Conservation (phyloP, 2,797 vertebrate genomes). For the Chromis chromis region DNA sequence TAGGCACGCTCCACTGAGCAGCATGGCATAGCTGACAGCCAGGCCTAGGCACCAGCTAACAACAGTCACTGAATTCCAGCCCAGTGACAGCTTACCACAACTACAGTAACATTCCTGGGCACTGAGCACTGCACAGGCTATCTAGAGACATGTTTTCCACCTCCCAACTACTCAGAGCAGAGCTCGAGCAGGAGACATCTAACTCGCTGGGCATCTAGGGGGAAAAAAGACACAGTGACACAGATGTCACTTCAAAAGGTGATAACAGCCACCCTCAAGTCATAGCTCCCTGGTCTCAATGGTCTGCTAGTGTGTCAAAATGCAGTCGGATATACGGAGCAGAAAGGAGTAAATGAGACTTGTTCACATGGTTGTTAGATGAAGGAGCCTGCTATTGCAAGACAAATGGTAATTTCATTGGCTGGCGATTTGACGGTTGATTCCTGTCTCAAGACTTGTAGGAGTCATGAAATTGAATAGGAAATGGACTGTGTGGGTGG, state of each 20-base stretch:
- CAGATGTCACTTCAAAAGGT: slow-evolving; percentile 69
- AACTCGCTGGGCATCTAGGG: slow-evolving; percentile 62
- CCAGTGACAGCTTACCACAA: slow-evolving; percentile 80
- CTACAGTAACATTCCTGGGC: slow-evolving; percentile 81
- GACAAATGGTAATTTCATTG: slow-evolving; percentile 63
- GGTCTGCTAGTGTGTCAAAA: slow-evolving; percentile 57
- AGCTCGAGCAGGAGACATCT: slow-evolving; percentile 49
- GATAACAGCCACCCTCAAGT: slow-evolving; percentile 69
- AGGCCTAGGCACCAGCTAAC: slow-evolving; percentile 77
- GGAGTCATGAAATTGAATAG: slow-evolving; percentile 64
- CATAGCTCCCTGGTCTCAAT: slow-evolving; percentile 48
- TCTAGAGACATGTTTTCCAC: slow-evolving; percentile 71
- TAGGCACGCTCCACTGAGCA: slow-evolving; percentile 77
- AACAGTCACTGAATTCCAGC: slow-evolving; percentile 79
- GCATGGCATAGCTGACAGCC: slow-evolving; percentile 83
- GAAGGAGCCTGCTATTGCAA: slow-evolving; percentile 43
- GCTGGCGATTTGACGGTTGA: slow-evolving; percentile 47
- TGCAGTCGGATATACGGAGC: slow-evolving; percentile 27
- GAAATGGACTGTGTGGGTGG: slow-evolving; percentile 52
- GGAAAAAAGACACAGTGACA: slow-evolving; percentile 59
- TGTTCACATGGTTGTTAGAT: slow-evolving; percentile 29
- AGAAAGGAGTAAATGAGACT: slow-evolving; percentile 44
- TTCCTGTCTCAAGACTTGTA: slow-evolving; percentile 38
- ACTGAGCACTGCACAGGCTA: slow-evolving; percentile 67
- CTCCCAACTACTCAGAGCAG: slow-evolving; percentile 60